A percentile compares a stretch with the other conserved stretches of the same genome.
phyloP scores from a whole-genome alignment of 2,113 vertebrate genomes.

The Trematocara nigrifrons region DNA sequence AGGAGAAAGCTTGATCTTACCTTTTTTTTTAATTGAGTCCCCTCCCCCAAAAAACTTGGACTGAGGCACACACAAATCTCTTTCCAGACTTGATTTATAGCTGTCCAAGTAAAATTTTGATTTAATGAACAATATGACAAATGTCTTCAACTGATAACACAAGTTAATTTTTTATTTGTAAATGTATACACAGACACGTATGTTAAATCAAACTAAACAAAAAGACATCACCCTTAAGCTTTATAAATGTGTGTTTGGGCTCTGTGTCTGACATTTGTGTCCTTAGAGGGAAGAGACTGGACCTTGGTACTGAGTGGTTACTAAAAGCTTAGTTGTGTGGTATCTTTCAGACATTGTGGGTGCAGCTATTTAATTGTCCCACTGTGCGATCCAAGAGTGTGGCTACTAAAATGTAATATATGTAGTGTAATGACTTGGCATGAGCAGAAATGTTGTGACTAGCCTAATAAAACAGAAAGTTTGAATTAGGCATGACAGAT shows the following conservation, averaged over 20 bases:
- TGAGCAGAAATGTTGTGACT: neutral
- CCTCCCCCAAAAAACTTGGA: neutral
- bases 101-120: neutral
- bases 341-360: neutral
- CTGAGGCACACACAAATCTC: neutral
- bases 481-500: neutral
- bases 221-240: neutral
- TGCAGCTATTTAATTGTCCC: neutral
- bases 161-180: neutral
- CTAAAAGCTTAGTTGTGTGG: neutral
- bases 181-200: neutral
- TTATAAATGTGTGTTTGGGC: neutral
- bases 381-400: neutral
- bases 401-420: neutral
- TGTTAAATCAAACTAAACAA: neutral
- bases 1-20: slow-evolving; percentile 58
- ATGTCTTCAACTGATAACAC: neutral
- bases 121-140: neutral
- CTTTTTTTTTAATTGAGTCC: neutral
- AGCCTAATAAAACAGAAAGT: neutral
- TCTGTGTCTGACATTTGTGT: neutral
- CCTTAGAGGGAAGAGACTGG: neutral
- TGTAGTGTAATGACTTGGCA: neutral
- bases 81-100: neutral
- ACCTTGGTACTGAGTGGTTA: neutral